These are phyloP conservation scores for Drosophila cyrtoloma DNA, from an alignment of 2,888 invertebrate genomes.

Conservation along the genomic window DNA sequence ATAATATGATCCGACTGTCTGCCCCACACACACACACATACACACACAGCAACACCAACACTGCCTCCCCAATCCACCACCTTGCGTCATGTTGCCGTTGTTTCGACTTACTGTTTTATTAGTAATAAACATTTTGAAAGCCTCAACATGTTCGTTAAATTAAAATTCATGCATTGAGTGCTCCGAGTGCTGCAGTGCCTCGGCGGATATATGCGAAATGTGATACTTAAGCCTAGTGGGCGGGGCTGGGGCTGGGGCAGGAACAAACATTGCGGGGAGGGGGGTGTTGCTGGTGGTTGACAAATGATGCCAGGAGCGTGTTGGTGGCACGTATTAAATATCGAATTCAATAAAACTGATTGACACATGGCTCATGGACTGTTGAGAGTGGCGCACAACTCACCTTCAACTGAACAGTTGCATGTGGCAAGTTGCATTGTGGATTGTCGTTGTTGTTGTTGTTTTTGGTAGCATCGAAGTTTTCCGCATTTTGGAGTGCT, in stretches of 20 bases:
- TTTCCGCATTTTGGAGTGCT: neutral
- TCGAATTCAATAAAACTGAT: conserved; percentile 79
- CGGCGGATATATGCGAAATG: conserved; percentile 51
- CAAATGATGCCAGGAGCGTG: conserved; percentile 39
- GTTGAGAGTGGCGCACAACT: conserved; percentile 9
- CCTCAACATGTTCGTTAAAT: conserved; percentile 72
- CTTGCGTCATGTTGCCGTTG: conserved; percentile 22
- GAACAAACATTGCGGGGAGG: neutral
- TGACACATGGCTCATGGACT: conserved; percentile 61
- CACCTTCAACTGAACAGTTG: conserved; percentile 6
- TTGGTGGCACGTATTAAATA: conserved; percentile 66
- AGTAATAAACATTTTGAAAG: conserved; percentile 81
- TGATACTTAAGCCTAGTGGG: conserved; percentile 26
- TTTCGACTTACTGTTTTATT: conserved; percentile 55
- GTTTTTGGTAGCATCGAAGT: conserved; percentile 65
- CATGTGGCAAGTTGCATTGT: conserved; percentile 14
- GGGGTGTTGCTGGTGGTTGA: conserved; percentile 8
- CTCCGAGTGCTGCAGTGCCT: conserved; percentile 23
- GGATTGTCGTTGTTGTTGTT: neutral
- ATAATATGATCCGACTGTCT: conserved; percentile 29
- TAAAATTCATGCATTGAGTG: conserved; percentile 65
- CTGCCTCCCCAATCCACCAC: neutral
- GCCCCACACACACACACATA: neutral
- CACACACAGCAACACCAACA: neutral
- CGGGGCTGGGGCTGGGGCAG: neutral